Evolutionary conservation across 2,113 vertebrate species (phyloP), one percentile per base, ranked within the genome.

Genomic region (Podarcis raffonei): DNA sequence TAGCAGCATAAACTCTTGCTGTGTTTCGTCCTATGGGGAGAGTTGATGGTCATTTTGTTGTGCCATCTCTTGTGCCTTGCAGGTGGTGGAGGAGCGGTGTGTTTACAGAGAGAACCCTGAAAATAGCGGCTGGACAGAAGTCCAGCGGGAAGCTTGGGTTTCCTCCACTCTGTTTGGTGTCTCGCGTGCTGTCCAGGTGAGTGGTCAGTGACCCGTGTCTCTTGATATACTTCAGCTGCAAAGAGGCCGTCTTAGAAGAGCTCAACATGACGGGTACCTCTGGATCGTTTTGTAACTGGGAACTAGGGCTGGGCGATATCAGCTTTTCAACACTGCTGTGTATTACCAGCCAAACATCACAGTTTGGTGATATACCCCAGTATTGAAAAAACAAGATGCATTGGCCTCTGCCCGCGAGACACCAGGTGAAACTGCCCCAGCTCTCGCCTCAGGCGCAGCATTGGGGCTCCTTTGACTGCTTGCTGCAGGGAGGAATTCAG

Each of bases 61-160:
- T 76, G 37, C 22, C 3, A 16, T 77, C 32, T 39, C 1, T 53
- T 53, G 48, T 53, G 48, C 65, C 0, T 0, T 48, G 76, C 95
- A 99, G 99, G 97, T 98, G 35, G 98, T 99, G 92, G 97, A 99
- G 95, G 99, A 99, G 95, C 97, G 98, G 18, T 99, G 99, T 5
- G 95, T 97, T 92, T 99, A 99, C 95, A 90, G 85, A 87, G 97
- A 98, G 90, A 99, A 98, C 95, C 95, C 97, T 0, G 98, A 99
- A 77, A 98, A 99, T 93, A 97, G 94, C 93, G 95, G 95, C 97
- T 99, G 98, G 98, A 99, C 99, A 0, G 97, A 99, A 95, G 97
- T 99, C 91, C 98, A 97, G 92, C 97, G 99, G 91, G 98, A 99
- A 91, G 99, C 98, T 92, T 98, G 99, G 98, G 98, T 99, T 87